Conservation (phyloP, 2,113 vertebrate genomes). For the Puma concolor region DNA sequence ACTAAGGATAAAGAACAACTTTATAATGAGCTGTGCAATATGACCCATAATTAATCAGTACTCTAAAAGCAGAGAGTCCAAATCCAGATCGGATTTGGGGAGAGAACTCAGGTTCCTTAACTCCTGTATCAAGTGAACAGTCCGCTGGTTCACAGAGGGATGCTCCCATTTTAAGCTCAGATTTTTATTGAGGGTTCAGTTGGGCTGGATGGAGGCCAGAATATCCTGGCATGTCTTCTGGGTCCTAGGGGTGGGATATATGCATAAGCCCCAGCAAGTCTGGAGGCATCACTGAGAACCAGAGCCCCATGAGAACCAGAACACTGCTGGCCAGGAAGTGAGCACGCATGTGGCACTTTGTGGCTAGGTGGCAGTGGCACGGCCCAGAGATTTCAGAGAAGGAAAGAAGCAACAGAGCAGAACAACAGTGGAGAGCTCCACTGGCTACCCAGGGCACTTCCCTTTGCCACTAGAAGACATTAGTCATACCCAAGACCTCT, state of each 20-base stretch:
- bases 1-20: background rate
- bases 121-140: background rate
- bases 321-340: background rate
- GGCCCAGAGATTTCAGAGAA: background rate
- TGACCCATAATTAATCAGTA: background rate
- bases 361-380: too few relatives aligned
- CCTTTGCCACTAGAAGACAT: background rate
- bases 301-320: background rate
- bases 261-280: background rate
- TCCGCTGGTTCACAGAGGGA: background rate
- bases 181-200: background rate
- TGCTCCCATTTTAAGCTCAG: background rate
- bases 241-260: background rate
- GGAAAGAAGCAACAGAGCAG: background rate
- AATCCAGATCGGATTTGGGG: background rate
- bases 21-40: background rate
- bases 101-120: background rate
- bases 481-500: background rate
- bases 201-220: background rate
- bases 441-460: background rate
- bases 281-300: background rate
- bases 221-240: background rate
- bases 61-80: background rate
- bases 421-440: accelerated
- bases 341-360: accelerated